Conservation (phyloP, 1,140 invertebrate genomes). For the Drosophila oshimai region DNA sequence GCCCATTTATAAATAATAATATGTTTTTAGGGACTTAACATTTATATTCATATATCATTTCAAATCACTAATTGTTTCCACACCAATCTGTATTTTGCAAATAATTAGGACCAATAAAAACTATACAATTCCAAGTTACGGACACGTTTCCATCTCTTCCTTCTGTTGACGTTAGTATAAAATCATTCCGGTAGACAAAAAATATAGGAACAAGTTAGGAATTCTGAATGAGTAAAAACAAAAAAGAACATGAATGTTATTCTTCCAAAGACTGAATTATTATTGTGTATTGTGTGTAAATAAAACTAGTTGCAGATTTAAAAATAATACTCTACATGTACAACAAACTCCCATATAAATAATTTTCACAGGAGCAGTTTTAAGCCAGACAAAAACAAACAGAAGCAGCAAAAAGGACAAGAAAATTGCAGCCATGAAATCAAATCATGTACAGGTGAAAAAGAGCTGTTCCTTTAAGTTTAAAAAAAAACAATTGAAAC, state of each 20-base stretch:
- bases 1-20: no score
- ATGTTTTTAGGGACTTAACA: no score
- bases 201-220: constrained; percentile 9
- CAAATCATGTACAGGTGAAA: constrained; percentile 31
- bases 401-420: not conserved
- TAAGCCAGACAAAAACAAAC: constrained; percentile 20
- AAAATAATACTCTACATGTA: constrained; percentile 13
- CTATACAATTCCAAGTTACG: constrained; percentile 1
- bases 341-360: constrained; percentile 12
- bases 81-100: constrained; percentile 1
- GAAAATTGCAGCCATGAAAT: constrained; percentile 2
- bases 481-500: not conserved
- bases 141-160: not conserved
- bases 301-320: constrained; percentile 53
- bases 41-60: not conserved
- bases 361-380: constrained; percentile 6
- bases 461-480: constrained; percentile 6
- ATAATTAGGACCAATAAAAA: constrained; percentile 31
- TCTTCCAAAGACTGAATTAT: constrained; percentile 80
- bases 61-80: not conserved
- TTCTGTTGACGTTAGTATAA: constrained; percentile 15
- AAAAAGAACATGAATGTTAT: constrained; percentile 75
- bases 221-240: constrained; percentile 16
- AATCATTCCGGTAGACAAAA: constrained; percentile 13
- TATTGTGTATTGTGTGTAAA: constrained; percentile 75